Conservation (phyloP, 2,797 vertebrate genomes). For the Eospalax fontanierii region DNA sequence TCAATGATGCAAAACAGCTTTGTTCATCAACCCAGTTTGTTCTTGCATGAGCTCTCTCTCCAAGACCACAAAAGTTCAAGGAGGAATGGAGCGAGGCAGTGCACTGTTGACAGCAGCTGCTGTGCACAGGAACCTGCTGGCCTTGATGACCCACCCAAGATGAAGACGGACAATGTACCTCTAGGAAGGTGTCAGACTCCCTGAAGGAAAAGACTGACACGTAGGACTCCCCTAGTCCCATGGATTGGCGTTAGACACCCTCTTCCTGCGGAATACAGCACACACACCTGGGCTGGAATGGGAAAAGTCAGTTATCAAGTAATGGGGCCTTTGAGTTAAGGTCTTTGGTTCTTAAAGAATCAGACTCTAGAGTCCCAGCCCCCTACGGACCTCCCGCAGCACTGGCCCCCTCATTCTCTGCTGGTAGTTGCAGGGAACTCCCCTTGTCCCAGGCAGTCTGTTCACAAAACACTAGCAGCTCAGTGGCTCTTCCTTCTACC, state of each 20-base stretch:
- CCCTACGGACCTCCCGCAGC: neutral
- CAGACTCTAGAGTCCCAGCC: neutral
- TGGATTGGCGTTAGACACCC: neutral
- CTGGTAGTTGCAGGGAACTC: neutral
- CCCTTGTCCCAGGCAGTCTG: neutral
- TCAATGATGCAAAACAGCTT: slow-evolving; percentile 68
- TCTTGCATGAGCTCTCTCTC: neutral
- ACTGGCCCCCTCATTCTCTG: neutral
- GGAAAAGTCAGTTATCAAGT: neutral
- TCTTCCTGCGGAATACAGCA: neutral
- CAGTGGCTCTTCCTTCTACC: no score
- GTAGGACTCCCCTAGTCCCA: neutral
- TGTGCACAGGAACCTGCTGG: neutral
- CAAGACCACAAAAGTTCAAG: slow-evolving; percentile 11
- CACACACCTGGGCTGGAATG: fast-evolving
- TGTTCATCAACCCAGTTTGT: slow-evolving; percentile 15
- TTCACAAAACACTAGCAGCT: neutral
- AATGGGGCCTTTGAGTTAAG: neutral
- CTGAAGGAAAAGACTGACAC: neutral
- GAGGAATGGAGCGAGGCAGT: neutral
- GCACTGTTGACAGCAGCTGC: neutral
- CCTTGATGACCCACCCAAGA: neutral
- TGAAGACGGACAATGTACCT: neutral
- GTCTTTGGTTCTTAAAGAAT: neutral
- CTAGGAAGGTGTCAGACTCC: neutral